Conservation (phyloP, 2,888 invertebrate genomes). For the Melolontha melolontha region DNA sequence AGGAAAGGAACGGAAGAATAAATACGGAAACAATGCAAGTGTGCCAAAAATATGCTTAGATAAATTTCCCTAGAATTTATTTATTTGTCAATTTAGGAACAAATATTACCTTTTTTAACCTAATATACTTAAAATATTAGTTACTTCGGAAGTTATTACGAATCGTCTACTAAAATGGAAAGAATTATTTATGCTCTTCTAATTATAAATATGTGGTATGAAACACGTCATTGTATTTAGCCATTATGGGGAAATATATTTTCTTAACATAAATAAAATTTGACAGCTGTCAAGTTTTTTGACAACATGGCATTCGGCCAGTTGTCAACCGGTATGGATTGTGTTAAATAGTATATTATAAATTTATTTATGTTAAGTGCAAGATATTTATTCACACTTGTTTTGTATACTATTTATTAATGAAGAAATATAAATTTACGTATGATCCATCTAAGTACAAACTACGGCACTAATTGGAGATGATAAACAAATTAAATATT, state of each 20-base stretch:
- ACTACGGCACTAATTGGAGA: not conserved
- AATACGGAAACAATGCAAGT: conserved; percentile 41
- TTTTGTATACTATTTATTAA: not conserved
- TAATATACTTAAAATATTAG: not conserved
- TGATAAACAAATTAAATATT: conserved; percentile 19
- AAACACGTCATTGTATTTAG: conserved; percentile 30
- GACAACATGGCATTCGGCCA: conserved; percentile 48
- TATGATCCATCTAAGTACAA: conserved; percentile 16
- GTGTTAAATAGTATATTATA: conserved; percentile 32
- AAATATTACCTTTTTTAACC: not conserved
- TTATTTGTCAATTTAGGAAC: no score
- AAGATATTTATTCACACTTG: conserved; percentile 5
- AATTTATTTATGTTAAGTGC: conserved; percentile 30
- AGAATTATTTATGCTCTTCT: not conserved
- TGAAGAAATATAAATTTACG: conserved; percentile 13
- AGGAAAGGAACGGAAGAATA: conserved; percentile 60
- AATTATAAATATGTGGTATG: not conserved
- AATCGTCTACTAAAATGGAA: not conserved
- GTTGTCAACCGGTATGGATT: conserved; percentile 51
- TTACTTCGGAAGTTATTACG: not conserved
- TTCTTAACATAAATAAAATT: not conserved
- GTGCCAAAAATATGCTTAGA: conserved; percentile 1
- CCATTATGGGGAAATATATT: conserved; percentile 14
- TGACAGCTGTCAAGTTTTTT: conserved; percentile 43
- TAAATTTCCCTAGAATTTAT: conserved; percentile 2